Conservation (phyloP, 2,797 vertebrate genomes). For the Acrossocheilus fasciatus region DNA sequence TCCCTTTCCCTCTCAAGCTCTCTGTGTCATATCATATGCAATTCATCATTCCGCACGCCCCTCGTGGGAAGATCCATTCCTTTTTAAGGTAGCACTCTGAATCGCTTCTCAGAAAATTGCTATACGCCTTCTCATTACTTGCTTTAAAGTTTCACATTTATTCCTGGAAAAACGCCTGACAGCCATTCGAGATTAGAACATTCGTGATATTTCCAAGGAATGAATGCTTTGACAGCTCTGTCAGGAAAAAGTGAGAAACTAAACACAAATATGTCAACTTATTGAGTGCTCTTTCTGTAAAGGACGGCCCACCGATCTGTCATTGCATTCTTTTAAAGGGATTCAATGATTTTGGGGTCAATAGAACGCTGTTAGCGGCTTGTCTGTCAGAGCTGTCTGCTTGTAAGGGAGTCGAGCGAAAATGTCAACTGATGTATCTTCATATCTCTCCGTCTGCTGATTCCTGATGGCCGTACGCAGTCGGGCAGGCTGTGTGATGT, state of each 20-base stretch:
- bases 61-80: conserved; percentile 42
- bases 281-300: conserved; percentile 55
- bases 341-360: conserved; percentile 61
- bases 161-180: conserved; percentile 37
- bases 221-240: conserved; percentile 48
- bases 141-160: conserved; percentile 32
- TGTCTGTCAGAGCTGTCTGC: conserved; percentile 63
- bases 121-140: conserved; percentile 36
- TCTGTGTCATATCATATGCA: conserved; percentile 43
- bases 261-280: conserved; percentile 60
- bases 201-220: conserved; percentile 41
- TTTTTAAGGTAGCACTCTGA: conserved; percentile 9
- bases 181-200: conserved; percentile 50
- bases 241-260: conserved; percentile 44
- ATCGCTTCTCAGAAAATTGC: conserved; percentile 31
- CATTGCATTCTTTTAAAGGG: conserved; percentile 58
- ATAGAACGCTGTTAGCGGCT: conserved; percentile 55
- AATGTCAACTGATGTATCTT: conserved; percentile 61
- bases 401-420: conserved; percentile 49
- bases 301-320: conserved; percentile 57
- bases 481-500: background rate
- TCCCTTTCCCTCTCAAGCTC: conserved; percentile 38
- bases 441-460: conserved; percentile 51
- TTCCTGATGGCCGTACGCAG: conserved; percentile 19
- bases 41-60: conserved; percentile 42